Base-by-base conservation (phyloP, 2,888 invertebrate genomes). In the Drosophila anomalata region DNA sequence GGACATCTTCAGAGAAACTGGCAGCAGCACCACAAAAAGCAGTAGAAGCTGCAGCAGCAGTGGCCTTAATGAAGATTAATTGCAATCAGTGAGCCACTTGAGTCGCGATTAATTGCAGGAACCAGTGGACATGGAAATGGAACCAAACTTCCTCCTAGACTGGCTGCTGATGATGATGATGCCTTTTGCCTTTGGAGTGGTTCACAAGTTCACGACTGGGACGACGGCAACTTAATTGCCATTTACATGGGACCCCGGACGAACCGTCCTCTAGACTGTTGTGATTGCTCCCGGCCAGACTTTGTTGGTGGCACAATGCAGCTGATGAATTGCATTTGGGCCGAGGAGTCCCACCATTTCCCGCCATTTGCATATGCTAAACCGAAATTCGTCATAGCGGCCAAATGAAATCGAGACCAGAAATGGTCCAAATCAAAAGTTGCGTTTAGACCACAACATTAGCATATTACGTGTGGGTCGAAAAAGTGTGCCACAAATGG, bases 31-130 rank as follows among this genome's bases (percentile, higher is more conserved):
- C 36, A 36, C 2, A 36, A 41, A 24, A 44, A 65, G 12, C 24
- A 17, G 66, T 31, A 33, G 50, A 41, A 14, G 20, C 44, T 31
- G 33, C 22, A 2, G 36, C 20, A 39, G 52, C 52, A 54, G 26
- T 31, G 67, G 67, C 73, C 84, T 87, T 91, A 91, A 91, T 91
- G 91, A 91, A 91, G 91, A 91, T 91, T 91, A 91, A 91, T 91
- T 91, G 91, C 91, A 90, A 89, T 90, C 89, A 84, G 90, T 87
- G 86, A 84, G 82, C 89, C 79, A 80, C 78, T 87, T 89, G 89
- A 89, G 89, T 82, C 75, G 79, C 90, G 87, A 89, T 89, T 89
- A 89, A 89, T 90, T 89, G 90, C 87, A 78, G 70, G 67, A 74
- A 66, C 85, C 67, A 70, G 70, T 54, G 59, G 68, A 74, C 58